These are phyloP conservation scores for Hartigia nigra DNA, from an alignment of 2,888 invertebrate species.

Conservation along the genomic window DNA sequence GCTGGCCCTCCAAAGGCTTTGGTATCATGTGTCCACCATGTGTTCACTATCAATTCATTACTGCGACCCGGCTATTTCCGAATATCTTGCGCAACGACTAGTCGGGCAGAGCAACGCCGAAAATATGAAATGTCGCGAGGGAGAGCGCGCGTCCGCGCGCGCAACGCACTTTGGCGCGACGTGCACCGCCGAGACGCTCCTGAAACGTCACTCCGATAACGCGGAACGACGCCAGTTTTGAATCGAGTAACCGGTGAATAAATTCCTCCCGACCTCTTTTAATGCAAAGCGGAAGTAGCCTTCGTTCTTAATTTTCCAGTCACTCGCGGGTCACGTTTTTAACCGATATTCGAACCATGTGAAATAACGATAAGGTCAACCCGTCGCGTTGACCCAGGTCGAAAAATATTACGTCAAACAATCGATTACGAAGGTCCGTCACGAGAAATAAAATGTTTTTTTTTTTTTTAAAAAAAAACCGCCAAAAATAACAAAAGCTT, in stretches of 20 bases:
- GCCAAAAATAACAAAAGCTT: background rate
- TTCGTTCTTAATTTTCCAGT: no score
- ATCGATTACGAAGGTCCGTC: background rate
- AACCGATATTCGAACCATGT: background rate
- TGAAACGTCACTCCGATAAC: background rate
- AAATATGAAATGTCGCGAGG: slow-evolving; percentile 32
- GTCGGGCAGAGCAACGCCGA: slow-evolving; percentile 7
- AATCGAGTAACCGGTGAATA: background rate
- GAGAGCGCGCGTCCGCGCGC: background rate
- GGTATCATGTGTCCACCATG: slow-evolving; percentile 50
- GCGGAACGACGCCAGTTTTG: background rate
- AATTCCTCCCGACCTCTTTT: background rate
- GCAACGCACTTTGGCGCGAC: background rate
- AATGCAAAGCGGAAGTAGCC: background rate
- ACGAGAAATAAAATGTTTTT: background rate
- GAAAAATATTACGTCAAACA: background rate
- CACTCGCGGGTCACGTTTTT: background rate
- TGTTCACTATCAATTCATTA: slow-evolving; percentile 62
- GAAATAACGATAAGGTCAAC: background rate
- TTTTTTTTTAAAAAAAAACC: background rate
- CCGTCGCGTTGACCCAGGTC: background rate
- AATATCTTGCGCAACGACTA: slow-evolving; percentile 53
- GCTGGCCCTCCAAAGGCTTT: slow-evolving; percentile 11
- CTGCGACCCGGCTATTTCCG: slow-evolving; percentile 54
- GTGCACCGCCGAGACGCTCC: background rate